A percentile compares a stretch with the other conserved stretches of the same genome.
phyloP scores from a whole-genome alignment of 2,888 invertebrate genomes.

The Escarpia spicata region DNA sequence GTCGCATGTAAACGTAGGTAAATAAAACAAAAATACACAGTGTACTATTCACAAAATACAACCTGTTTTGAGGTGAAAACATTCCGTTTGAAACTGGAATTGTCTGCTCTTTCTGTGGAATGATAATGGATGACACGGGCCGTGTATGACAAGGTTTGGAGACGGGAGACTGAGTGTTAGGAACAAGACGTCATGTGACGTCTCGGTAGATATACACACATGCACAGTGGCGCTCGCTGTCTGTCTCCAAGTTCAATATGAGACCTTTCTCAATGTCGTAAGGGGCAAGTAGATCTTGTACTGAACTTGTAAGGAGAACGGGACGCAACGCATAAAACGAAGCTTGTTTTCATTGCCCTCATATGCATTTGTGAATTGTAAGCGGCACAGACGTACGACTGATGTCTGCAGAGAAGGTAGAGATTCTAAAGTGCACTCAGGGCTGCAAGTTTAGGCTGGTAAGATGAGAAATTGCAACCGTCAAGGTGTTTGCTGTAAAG shows the following conservation, averaged over 20 bases:
- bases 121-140: neutral
- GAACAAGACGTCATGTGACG: neutral
- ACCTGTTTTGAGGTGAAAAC: no score
- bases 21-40: no score
- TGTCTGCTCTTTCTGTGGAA: neutral
- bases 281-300: neutral
- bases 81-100: neutral
- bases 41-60: no score
- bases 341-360: neutral
- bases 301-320: neutral
- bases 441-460: no score
- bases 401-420: no score
- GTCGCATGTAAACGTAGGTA: no score
- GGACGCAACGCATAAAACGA: neutral
- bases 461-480: neutral
- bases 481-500: neutral
- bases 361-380: neutral
- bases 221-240: neutral
- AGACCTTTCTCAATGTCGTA: neutral
- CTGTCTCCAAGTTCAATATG: neutral
- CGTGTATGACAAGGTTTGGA: neutral
- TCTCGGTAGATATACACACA: neutral
- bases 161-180: neutral
- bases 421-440: no score
- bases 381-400: neutral